Conservation (phyloP, 2,113 vertebrate genomes). For the Hippoglossus stenolepis region DNA sequence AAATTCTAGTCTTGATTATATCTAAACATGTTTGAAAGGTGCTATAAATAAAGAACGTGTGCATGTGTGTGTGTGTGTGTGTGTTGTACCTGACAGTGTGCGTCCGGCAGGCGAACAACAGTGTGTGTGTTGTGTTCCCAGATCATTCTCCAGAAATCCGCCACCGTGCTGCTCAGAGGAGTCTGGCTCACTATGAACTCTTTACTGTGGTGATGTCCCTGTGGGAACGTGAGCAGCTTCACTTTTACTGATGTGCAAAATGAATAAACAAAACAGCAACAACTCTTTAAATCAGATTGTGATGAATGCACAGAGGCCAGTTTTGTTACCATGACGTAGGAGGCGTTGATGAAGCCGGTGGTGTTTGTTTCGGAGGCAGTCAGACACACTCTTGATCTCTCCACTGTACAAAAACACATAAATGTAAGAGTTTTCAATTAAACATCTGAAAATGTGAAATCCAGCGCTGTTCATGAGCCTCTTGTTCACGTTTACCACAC, state of each 20-base stretch:
- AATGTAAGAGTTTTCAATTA: neutral
- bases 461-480: too few relatives aligned
- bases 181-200: constrained; percentile 96
- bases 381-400: constrained; percentile 93
- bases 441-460: too few relatives aligned
- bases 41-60: too few relatives aligned
- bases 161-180: constrained; percentile 91
- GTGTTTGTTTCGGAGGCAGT: constrained; percentile 86
- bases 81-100: constrained; percentile 86
- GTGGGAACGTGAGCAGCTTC: neutral
- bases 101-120: constrained; percentile 90
- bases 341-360: constrained; percentile 96
- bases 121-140: constrained; percentile 93
- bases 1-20: neutral
- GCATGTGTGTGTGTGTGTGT: neutral
- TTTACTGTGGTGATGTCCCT: constrained; percentile 91
- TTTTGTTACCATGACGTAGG: constrained; percentile 91
- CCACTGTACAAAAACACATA: constrained; percentile 83
- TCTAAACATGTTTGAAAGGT: too few relatives aligned
- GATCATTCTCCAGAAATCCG: constrained; percentile 98
- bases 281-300: neutral
- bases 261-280: neutral
- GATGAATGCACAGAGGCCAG: too few relatives aligned
- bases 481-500: neutral
- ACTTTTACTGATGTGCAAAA: neutral